Percentiles rank a stretch among this genome's conserved stretches.
phyloP scores from a whole-genome alignment of 2,113 vertebrate species.

The human region GRCh38 chr17:68889001-68889500 shows the following conservation, averaged over 20 bases:
- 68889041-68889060: background rate
- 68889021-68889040: background rate
- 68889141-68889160: fast-evolving
- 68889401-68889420: background rate
- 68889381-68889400: background rate
- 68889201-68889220: background rate
- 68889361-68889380: background rate
- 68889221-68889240: background rate
- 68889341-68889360: background rate
- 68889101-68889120: background rate
- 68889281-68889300: background rate
- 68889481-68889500: background rate
- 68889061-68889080: background rate
- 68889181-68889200: background rate
- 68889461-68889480: background rate
- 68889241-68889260: background rate
- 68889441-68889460: background rate
- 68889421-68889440: background rate
- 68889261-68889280: background rate
- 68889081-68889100: background rate
- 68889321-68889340: background rate
- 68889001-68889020: background rate
- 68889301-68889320: too few species aligned
- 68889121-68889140: background rate
- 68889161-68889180: background rate